Base-by-base conservation (phyloP, 1,140 invertebrate genomes). In the Drosophila sp. region DNA sequence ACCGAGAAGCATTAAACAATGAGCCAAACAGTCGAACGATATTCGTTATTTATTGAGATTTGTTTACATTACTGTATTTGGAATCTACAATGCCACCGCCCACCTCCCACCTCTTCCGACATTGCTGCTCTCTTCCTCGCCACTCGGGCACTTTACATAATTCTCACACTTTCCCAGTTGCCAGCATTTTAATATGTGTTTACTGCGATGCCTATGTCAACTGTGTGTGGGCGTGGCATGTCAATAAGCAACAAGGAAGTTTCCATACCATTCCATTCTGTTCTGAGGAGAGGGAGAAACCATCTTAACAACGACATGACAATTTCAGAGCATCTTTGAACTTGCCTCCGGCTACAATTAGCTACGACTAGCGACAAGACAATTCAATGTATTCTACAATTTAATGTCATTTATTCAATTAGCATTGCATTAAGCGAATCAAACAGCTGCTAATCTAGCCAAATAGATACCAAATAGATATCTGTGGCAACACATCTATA, bases 21-120 rank as follows among this genome's bases (percentile, higher is more conserved):
- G 46, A 25, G 36, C 34, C 65, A 38, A 38, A 46, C 27, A 32
- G 65, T 65, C 62, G 50, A 14, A 29, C 29, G 50, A 70, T 46
- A 38, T 63, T 63, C 59, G 41, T 51, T 66, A 63, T 76, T 67
- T 66, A 45, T 81, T 70, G 56, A 59, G 71, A 67, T 69, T 73
- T 67, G 64, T 73, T 73, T 67, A 67, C 54, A 72, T 64, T 71
- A 45, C 29, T 41, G 56, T 64, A 71, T 71, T 56, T 16, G 43
- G 21, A 45, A 64, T 53, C 29, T 57, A 43, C 18, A 27, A 51
- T 41, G 54, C 11, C 40, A 43, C 27, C 11, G 4, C 0, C 5
- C 6, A 32, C n/a, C 29, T 2, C 25, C 25, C 11, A 4, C 14
- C 16, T 51, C n/a, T n/a, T 2, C 11, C 54, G n/a, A n/a, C n/a